Conservation (phyloP, 2,113 vertebrate genomes). For the Ranitomeya imitator region DNA sequence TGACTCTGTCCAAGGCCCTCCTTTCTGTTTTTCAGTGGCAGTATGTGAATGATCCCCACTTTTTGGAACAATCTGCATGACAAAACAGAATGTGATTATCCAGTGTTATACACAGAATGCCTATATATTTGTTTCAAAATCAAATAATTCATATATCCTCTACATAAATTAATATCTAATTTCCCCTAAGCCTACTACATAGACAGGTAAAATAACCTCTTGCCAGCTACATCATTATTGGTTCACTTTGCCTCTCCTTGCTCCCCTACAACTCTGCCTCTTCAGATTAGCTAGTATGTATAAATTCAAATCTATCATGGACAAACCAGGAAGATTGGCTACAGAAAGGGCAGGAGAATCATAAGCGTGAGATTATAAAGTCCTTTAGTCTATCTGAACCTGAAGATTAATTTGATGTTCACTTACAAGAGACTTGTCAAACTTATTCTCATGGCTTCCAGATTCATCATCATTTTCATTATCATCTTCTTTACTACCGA, state of each 20-base stretch:
- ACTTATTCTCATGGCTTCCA: slow-evolving; percentile 16
- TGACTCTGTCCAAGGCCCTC: not conserved
- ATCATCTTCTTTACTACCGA: slow-evolving; percentile 1
- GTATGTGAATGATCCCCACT: slow-evolving; percentile 66
- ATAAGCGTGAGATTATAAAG: not conserved
- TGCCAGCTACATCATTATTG: no score
- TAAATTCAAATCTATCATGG: no score
- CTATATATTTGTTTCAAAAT: not conserved
- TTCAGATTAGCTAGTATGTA: no score
- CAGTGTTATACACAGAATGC: not conserved
- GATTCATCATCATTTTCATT: slow-evolving; percentile 27
- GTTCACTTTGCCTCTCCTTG: no score
- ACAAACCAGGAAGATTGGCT: no score
- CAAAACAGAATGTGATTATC: not conserved
- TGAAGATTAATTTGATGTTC: not conserved
- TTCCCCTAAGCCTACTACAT: no score
- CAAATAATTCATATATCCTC: no score
- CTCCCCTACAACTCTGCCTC: no score
- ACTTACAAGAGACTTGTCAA: slow-evolving; percentile 1
- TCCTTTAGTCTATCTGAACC: not conserved
- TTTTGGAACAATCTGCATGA: slow-evolving; percentile 20
- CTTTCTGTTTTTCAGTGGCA: slow-evolving; percentile 40
- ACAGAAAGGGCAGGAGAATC: no score
- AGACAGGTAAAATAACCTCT: no score
- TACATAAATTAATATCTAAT: no score